Evolutionary conservation across 30 jellyfish, hydroid and myxozoan genomes (phyloP).

Genomic region (Chironex yamaguchii): DNA sequence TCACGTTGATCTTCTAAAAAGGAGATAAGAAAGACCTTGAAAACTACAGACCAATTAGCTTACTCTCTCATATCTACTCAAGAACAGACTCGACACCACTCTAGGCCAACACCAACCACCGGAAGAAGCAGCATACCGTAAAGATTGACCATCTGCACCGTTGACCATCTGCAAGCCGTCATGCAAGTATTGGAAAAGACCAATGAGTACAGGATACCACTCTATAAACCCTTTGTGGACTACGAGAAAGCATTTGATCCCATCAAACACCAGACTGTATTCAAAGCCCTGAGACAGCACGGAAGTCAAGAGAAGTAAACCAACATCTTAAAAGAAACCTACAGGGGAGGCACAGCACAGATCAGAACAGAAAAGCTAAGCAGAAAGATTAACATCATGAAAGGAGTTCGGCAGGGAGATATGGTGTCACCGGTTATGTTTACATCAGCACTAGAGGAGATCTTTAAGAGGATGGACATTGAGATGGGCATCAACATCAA

Average conservation of each 20-base stretch:
- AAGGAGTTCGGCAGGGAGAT: slow-evolving; percentile 70
- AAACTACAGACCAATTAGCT: slow-evolving; percentile 69
- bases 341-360: slow-evolving; percentile 56
- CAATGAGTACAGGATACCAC: slow-evolving; percentile 49
- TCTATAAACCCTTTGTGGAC: slow-evolving; percentile 51
- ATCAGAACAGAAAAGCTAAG: slow-evolving; percentile 42
- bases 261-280: slow-evolving; percentile 50
- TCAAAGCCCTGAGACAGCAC: slow-evolving; percentile 39
- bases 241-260: slow-evolving; percentile 46
- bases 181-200: slow-evolving; percentile 33
- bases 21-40: slow-evolving; percentile 72
- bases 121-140: slow-evolving; percentile 49
- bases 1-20: slow-evolving; percentile 50
- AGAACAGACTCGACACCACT: slow-evolving; percentile 44
- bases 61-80: slow-evolving; percentile 54
- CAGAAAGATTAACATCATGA: slow-evolving; percentile 34
- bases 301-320: slow-evolving; percentile 26
- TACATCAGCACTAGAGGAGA: slow-evolving; percentile 43
- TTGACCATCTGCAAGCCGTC: slow-evolving; percentile 38
- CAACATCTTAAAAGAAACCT: slow-evolving; percentile 46
- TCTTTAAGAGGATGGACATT: slow-evolving; percentile 57
- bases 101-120: slow-evolving; percentile 54
- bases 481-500: slow-evolving; percentile 66
- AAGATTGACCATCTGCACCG: slow-evolving; percentile 47
- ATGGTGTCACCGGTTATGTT: slow-evolving; percentile 54